Base-by-base conservation (phyloP, 2,888 invertebrate species). In the Crepidodera aurea region DNA sequence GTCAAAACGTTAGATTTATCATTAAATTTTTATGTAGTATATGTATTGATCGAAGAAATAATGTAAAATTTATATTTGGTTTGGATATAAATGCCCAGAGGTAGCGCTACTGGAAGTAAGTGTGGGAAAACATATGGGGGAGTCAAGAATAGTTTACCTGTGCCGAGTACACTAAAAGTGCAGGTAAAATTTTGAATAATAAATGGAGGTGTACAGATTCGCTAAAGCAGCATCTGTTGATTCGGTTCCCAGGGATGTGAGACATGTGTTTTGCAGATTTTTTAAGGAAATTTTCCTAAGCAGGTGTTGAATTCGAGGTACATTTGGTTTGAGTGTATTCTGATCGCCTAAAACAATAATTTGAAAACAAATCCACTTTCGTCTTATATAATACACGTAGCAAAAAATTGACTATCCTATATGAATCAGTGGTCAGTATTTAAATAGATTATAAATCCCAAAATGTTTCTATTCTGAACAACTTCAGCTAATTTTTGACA, bases 231-330 rank as follows among this genome's bases (percentile, higher is more conserved):
- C 75, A 75, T 75, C 75, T 75, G 75, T 72, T 73, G 69, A 70
- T 71, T 60, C 62, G 69, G 72, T 76, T 75, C 74, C 73, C 74
- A 74, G 71, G 73, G 73, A 69, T 68, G 65, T 70, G 65, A 70
- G 72, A 69, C 76, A 75, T 76, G 74, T 75, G 75, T 73, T 73
- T 69, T 71, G 76, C 75, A 75, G 75, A 75, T 75, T 76, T 75
- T 71, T 72, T 72, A 69, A 69, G 67, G 66, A 70, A 71, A 71
- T 62, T 61, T 64, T 62, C 66, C 51, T 69, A 70, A 66, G 73
- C 76, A 76, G 75, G 76, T 76, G 75, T 69, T 69, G 67, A 68
- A 69, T 72, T 73, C 70, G 65, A 64, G 57, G 53, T 60, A 54
- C 60, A 22, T 55, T 60, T 48, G 57, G 46, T 61, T 22, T 53